Percentiles rank a stretch among this genome's conserved stretches.
Evolutionary conservation across 2,888 invertebrate genomes (phyloP).

Genomic region (Aleiodes leptofemur): DNA sequence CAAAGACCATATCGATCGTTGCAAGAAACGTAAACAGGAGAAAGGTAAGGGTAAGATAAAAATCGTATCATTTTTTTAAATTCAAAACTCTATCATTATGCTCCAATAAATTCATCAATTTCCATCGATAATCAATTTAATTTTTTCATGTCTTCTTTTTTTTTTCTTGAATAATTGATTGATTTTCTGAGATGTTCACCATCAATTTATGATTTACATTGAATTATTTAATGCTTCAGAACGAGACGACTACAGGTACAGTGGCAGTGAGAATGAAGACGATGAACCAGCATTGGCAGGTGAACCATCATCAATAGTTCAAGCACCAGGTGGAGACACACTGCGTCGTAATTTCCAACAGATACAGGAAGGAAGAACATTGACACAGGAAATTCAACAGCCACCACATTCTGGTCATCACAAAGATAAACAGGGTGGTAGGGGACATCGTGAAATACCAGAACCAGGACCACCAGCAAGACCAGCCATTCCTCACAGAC

Average conservation of each 20-base stretch:
- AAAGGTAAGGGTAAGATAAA: conserved; percentile 79
- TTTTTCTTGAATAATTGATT: not conserved
- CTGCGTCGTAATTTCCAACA: conserved; percentile 98
- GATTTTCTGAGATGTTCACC: too few relatives aligned
- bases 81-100: conserved; percentile 15
- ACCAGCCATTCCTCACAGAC: conserved; percentile 92
- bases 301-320: conserved; percentile 96
- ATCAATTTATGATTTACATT: conserved; percentile 1
- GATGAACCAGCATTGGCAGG: conserved; percentile 94
- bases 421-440: conserved; percentile 67
- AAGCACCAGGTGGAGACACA: conserved; percentile 94
- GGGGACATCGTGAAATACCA: conserved; percentile 77
- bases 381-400: conserved; percentile 77
- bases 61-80: conserved; percentile 35
- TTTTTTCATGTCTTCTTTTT: conserved; percentile 8
- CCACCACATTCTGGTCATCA: conserved; percentile 60
- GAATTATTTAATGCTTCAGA: conserved; percentile 64
- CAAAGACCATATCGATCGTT: conserved; percentile 99
- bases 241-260: conserved; percentile 82
- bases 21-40: conserved; percentile 96
- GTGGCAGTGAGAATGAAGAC: conserved; percentile 98
- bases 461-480: conserved; percentile 93
- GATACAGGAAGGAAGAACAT: conserved; percentile 89
- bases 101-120: not conserved
- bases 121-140: not conserved